Percentiles rank a stretch among this genome's conserved stretches.
These are phyloP conservation scores for Brachymystax lenok DNA, from an alignment of 2,797 vertebrate genomes.

Conservation along the genomic window DNA sequence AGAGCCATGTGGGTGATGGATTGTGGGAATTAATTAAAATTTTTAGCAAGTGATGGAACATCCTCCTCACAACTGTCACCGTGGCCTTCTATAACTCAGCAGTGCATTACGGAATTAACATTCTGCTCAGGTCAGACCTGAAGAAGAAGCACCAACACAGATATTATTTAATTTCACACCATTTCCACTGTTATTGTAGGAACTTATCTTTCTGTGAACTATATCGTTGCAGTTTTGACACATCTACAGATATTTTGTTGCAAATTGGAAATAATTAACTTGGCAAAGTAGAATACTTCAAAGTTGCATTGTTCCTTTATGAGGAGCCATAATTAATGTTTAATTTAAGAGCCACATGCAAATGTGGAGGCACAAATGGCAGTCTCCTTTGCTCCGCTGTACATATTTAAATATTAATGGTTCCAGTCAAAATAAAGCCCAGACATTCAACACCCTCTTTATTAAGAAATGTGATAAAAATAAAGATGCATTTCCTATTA, in stretches of 20 bases:
- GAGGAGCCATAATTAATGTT: constrained; percentile 68
- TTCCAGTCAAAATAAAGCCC: constrained; percentile 56
- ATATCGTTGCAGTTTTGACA: constrained; percentile 44
- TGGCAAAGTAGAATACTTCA: constrained; percentile 57
- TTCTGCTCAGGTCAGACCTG: constrained; percentile 25
- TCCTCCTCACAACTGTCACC: neutral
- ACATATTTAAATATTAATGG: constrained; percentile 72
- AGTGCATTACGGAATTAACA: constrained; percentile 13
- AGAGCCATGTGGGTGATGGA: neutral
- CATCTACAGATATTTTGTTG: constrained; percentile 61
- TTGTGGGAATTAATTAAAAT: too few species aligned
- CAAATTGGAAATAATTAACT: constrained; percentile 73
- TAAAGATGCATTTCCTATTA: constrained; percentile 51
- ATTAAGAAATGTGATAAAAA: constrained; percentile 50
- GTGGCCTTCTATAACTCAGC: neutral
- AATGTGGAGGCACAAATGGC: constrained; percentile 65
- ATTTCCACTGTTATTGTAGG: constrained; percentile 7
- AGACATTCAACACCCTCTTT: constrained; percentile 59
- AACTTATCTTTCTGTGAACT: constrained; percentile 22
- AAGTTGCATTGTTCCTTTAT: constrained; percentile 63
- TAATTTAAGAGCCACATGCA: constrained; percentile 70
- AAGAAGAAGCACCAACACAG: constrained; percentile 29
- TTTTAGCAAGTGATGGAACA: too few species aligned
- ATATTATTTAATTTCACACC: constrained; percentile 6
- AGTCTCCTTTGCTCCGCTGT: constrained; percentile 58